Evolutionary conservation across 2,888 invertebrate genomes (phyloP).

Genomic region (Caenorhabditis zanzibari): DNA sequence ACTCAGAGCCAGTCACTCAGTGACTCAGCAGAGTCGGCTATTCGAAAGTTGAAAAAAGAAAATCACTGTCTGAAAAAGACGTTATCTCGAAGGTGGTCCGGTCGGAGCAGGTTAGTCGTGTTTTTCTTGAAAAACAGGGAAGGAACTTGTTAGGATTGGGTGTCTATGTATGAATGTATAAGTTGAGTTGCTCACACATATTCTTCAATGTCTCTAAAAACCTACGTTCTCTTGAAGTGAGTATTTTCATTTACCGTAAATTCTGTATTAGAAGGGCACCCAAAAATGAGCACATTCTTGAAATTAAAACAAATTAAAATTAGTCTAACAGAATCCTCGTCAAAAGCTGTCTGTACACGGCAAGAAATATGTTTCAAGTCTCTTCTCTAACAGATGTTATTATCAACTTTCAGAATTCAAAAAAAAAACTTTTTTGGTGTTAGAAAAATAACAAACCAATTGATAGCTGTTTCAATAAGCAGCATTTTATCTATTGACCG

Average conservation of each 20-base stretch:
- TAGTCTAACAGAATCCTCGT: too few species aligned
- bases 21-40: conserved; percentile 58
- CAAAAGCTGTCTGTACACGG: too few species aligned
- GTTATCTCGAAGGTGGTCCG: conserved; percentile 68
- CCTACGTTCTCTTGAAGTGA: conserved; percentile 23
- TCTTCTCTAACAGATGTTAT: too few species aligned
- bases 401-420: too few species aligned
- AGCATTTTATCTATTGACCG: too few species aligned
- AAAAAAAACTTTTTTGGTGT: too few species aligned
- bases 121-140: conserved; percentile 10
- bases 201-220: conserved; percentile 32
- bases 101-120: conserved; percentile 68
- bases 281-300: too few species aligned
- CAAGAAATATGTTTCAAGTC: too few species aligned
- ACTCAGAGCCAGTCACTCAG: conserved; percentile 53
- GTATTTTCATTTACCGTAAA: conserved; percentile 17
- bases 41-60: conserved; percentile 61
- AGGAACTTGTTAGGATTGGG: conserved; percentile 32
- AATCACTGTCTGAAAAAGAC: conserved; percentile 67
- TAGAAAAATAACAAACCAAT: too few species aligned
- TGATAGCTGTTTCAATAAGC: too few species aligned
- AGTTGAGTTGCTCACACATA: conserved; percentile 8
- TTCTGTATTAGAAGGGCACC: too few species aligned
- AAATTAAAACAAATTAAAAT: too few species aligned
- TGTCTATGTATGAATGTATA: not conserved